Base-by-base conservation (phyloP, 2,113 vertebrate species). In the Leuciscus idus region DNA sequence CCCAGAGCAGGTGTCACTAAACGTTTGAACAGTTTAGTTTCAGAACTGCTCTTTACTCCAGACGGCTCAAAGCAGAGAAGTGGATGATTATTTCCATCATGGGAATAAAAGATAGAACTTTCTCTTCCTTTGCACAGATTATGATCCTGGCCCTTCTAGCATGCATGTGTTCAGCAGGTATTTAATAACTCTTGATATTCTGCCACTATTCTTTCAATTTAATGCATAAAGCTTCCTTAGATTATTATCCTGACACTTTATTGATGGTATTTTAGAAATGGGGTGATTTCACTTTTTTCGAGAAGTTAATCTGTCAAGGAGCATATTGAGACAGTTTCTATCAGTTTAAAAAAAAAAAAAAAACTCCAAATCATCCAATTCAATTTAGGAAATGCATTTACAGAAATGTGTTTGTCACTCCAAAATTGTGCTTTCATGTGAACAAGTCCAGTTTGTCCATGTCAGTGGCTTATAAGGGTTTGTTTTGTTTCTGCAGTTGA, bases 151-250 rank as follows among this genome's bases (percentile, higher is more conserved):
- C 55, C 1, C 43, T 86, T 46, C 78, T 78, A n/a, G 23, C 28
- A 21, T 72, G 48, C 80, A 72, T 15, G 26, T 23, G 48, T 9
- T 64, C 85, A 84, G 8, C 75, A 77, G 83, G 88, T 89, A 89
- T 81, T 57, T 68, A 30, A 66, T 30, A 10, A 52, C 64, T 82
- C 64, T 70, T 30, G 30, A 50, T 52, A 68, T 68, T 68, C 28
- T 48, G 7, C 4, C 21, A 11, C 33, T 50, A 46, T 74, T 2
- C n/a, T 13, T 46, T 23, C n/a, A 48, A 13, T 55, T 62, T 11
- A n/a, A 59, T 57, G 66, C 28, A 5, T 73, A 11, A 26, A 4
- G 9, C 23, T 30, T 46, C 52, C 1, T 50, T 19, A 17, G 19
- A 21, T 83, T 77, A 46, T 57, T 85, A 68, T 82, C 9, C 79